A percentile compares a stretch with the other conserved stretches of the same genome.
Evolutionary conservation across 2,113 vertebrate species (phyloP).

Genomic region (Neotoma lepida): DNA sequence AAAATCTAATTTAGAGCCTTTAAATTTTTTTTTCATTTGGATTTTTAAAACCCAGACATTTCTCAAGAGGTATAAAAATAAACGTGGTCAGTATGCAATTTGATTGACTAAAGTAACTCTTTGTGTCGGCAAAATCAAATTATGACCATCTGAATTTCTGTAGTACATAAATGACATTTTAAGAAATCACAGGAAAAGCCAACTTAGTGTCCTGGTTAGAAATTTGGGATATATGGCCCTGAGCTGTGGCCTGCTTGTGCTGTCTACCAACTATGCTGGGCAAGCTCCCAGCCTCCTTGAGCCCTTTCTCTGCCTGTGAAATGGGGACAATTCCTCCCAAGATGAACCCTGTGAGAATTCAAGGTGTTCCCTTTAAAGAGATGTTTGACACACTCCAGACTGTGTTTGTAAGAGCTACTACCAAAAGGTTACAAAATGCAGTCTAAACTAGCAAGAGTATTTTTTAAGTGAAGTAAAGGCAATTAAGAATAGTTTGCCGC

Average conservation of each 20-base stretch:
- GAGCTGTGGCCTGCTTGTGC: not conserved
- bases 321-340: not conserved
- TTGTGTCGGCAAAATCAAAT: conserved; percentile 66
- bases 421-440: not conserved
- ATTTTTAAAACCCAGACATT: conserved; percentile 60
- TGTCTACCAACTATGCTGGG: not conserved
- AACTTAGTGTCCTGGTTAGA: not conserved
- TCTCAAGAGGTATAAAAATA: conserved; percentile 49
- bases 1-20: conserved; percentile 79
- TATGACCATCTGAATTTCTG: conserved; percentile 42
- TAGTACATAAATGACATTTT: conserved; percentile 23
- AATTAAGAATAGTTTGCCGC: not conserved
- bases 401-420: not conserved
- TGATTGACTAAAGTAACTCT: conserved; percentile 64
- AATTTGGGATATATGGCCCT: not conserved
- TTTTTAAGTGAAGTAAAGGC: conserved; percentile 10
- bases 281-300: not conserved
- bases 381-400: not conserved
- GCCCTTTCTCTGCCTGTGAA: not conserved
- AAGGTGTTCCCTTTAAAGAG: not conserved
- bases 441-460: not conserved
- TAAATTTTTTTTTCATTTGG: conserved; percentile 52
- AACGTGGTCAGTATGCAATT: conserved; percentile 29
- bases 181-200: conserved; percentile 37
- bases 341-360: not conserved